A percentile compares a stretch with the other conserved stretches of the same genome.
Conservation (phyloP, 1,140 invertebrate genomes). For the Mycetomoellerius zeteki region DNA sequence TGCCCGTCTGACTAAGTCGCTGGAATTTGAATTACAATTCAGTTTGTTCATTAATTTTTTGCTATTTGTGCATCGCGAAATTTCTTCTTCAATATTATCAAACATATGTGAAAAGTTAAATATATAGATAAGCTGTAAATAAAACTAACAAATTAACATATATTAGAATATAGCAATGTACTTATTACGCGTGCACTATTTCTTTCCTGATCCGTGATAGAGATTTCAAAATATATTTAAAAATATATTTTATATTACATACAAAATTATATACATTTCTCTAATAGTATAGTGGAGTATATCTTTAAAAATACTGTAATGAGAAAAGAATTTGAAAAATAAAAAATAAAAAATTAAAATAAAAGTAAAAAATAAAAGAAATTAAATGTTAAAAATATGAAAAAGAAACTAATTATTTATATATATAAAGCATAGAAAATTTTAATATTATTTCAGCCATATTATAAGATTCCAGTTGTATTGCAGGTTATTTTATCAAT, state of each 20-base stretch:
- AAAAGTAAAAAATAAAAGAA: background rate
- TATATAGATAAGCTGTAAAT: background rate
- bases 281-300: background rate
- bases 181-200: background rate
- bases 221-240: constrained; percentile 1
- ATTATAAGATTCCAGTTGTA: too few species aligned
- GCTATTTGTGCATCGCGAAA: background rate
- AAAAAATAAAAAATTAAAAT: background rate
- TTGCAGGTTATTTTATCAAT: background rate
- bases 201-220: background rate
- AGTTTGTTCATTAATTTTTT: constrained; percentile 43
- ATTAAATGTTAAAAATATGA: background rate
- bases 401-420: background rate
- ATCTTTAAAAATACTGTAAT: background rate
- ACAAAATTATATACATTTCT: background rate
- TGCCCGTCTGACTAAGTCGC: background rate
- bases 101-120: background rate
- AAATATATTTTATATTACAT: background rate
- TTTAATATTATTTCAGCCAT: too few species aligned
- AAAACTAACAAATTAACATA: background rate
- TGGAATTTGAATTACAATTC: constrained; percentile 50
- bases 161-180: background rate
- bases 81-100: background rate
- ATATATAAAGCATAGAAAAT: background rate
- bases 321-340: background rate